Percentiles rank a stretch among this genome's conserved stretches.
These are phyloP conservation scores for Dryas iulia DNA, from an alignment of 1,140 invertebrate species.

Conservation along the genomic window DNA sequence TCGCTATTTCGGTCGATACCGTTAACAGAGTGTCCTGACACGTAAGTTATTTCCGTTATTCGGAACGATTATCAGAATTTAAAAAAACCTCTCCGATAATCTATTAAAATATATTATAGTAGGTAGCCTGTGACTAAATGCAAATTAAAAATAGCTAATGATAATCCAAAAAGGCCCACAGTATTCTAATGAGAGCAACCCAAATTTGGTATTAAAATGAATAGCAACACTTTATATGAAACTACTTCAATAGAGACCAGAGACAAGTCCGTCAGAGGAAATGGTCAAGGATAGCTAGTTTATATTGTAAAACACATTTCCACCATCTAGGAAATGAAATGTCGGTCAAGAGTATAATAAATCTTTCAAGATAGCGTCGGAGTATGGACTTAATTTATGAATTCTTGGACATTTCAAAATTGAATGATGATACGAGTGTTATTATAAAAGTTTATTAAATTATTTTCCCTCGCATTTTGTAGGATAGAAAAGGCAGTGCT, in stretches of 20 bases:
- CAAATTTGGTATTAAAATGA: background rate
- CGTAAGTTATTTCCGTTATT: no score
- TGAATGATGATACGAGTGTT: background rate
- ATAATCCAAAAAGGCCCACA: no score
- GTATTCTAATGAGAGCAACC: background rate
- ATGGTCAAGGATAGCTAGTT: constrained; percentile 22
- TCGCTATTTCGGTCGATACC: no score
- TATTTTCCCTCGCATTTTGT: no score
- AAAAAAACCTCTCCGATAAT: no score
- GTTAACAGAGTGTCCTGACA: no score
- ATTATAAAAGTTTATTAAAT: no score
- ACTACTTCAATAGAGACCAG: background rate
- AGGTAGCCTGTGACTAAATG: no score
- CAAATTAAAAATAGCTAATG: no score
- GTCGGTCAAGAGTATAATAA: constrained; percentile 6
- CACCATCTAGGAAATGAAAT: constrained; percentile 34
- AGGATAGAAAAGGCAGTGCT: no score
- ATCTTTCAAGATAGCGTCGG: background rate
- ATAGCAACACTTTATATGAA: background rate
- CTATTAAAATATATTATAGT: no score
- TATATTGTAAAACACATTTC: constrained; percentile 32
- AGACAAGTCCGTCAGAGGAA: constrained; percentile 19
- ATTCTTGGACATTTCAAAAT: background rate
- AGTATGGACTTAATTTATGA: background rate
- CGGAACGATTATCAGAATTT: no score